These are phyloP conservation scores for Macrobrachium rosenbergii DNA, from an alignment of 1,140 invertebrate genomes.

Conservation along the genomic window DNA sequence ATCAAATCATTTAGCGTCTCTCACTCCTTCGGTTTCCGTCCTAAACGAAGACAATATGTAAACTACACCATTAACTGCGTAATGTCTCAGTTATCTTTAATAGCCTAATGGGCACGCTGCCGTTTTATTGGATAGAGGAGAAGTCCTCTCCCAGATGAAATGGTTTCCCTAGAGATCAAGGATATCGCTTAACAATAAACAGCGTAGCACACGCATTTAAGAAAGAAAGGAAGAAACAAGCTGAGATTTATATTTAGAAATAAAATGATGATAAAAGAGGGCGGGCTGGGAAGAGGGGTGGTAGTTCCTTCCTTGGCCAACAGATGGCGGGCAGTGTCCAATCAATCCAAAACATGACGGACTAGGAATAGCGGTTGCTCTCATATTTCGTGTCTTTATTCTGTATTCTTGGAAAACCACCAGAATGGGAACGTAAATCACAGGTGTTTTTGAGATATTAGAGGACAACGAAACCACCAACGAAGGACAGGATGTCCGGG, in stretches of 20 bases:
- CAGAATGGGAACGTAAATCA: constrained; percentile 37
- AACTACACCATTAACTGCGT: too few relatives aligned
- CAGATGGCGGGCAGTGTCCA: constrained; percentile 50
- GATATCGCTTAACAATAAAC: background rate
- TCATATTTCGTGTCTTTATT: background rate
- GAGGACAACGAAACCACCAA: constrained; percentile 46
- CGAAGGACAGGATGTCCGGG: constrained; percentile 42
- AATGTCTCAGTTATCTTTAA: too few relatives aligned
- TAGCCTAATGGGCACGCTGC: too few relatives aligned
- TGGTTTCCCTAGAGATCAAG: too few relatives aligned
- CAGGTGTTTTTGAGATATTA: background rate
- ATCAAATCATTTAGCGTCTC: too few relatives aligned
- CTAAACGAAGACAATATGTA: too few relatives aligned
- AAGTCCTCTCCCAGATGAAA: too few relatives aligned
- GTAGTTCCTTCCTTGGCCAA: constrained; percentile 21
- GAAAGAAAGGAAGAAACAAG: background rate
- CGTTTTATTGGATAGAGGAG: too few relatives aligned
- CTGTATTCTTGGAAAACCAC: background rate
- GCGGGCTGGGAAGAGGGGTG: constrained; percentile 15
- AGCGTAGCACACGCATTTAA: background rate
- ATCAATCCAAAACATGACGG: constrained; percentile 54
- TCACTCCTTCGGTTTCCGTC: too few relatives aligned
- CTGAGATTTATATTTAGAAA: background rate
- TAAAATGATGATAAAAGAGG: constrained; percentile 21
- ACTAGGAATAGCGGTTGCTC: background rate